These are phyloP conservation scores for Leucoraja ocellata DNA, from an alignment of 2,797 vertebrate genomes.

Conservation along the genomic window DNA sequence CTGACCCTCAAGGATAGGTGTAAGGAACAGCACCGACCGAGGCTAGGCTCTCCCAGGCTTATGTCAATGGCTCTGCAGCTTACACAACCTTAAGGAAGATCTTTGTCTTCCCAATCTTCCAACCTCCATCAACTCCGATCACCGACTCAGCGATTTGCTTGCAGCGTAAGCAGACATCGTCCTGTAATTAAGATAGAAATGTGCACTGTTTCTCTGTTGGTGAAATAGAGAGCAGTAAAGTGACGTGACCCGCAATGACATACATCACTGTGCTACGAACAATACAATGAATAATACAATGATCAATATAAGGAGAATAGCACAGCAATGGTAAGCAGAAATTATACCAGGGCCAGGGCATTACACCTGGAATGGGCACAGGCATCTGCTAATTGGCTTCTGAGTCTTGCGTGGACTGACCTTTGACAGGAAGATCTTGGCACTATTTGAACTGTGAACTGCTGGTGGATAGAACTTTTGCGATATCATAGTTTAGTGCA, in stretches of 20 bases:
- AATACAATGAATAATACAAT: too few species aligned
- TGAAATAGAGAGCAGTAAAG: not conserved
- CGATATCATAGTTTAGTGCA: not conserved
- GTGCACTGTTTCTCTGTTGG: not conserved
- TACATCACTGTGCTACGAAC: not conserved
- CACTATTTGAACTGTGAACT: too few species aligned
- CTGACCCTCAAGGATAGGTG: not conserved
- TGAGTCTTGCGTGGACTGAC: too few species aligned
- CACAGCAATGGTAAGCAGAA: too few species aligned
- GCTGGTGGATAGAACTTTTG: not conserved
- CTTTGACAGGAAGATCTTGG: too few species aligned
- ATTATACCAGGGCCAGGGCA: too few species aligned
- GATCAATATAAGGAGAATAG: not conserved
- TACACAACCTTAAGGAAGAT: conserved; percentile 85
- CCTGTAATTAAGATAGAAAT: conserved; percentile 49
- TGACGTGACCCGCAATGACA: not conserved
- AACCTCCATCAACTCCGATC: conserved; percentile 66
- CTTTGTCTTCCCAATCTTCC: conserved; percentile 88
- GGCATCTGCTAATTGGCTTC: too few species aligned
- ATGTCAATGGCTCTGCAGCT: not conserved
- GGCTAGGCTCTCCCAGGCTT: too few species aligned
- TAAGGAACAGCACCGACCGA: not conserved
- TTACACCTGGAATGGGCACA: too few species aligned
- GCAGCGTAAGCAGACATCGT: conserved; percentile 63
- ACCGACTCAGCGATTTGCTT: conserved; percentile 65